Evolutionary conservation across 2,113 vertebrate genomes (phyloP).

Genomic region (Caretta caretta): DNA sequence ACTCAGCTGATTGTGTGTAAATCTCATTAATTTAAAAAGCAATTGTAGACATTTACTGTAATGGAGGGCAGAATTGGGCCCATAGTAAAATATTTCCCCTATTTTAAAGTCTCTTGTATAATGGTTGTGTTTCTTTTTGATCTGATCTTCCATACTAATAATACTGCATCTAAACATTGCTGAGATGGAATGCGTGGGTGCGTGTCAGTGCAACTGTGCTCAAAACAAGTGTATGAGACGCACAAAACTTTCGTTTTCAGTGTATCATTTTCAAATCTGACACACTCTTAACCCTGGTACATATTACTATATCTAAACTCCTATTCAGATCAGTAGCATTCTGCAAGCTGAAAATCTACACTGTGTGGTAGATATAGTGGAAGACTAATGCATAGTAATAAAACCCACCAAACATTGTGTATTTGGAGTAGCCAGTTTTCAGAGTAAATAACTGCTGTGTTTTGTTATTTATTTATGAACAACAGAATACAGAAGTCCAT

Average conservation of each 20-base stretch:
- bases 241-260: neutral
- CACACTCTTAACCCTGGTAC: neutral
- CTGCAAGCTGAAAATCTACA: neutral
- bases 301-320: neutral
- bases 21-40: slow-evolving; percentile 45
- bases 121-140: neutral
- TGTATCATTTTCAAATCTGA: neutral
- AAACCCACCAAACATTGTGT: neutral
- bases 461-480: neutral
- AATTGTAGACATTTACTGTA: slow-evolving; percentile 52
- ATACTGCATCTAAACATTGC: neutral
- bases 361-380: neutral
- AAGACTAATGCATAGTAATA: neutral
- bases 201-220: neutral
- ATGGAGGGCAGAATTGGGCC: slow-evolving; percentile 7
- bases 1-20: neutral
- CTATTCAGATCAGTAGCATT: neutral
- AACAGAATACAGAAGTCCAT: neutral
- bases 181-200: neutral
- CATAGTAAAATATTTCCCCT: slow-evolving; percentile 26
- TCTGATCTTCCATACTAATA: neutral
- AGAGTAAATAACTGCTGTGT: neutral
- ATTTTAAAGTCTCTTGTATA: slow-evolving; percentile 20
- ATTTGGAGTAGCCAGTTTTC: neutral
- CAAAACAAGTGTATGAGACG: neutral